Conservation (phyloP, 2,888 invertebrate species). For the Volucella zonaria region DNA sequence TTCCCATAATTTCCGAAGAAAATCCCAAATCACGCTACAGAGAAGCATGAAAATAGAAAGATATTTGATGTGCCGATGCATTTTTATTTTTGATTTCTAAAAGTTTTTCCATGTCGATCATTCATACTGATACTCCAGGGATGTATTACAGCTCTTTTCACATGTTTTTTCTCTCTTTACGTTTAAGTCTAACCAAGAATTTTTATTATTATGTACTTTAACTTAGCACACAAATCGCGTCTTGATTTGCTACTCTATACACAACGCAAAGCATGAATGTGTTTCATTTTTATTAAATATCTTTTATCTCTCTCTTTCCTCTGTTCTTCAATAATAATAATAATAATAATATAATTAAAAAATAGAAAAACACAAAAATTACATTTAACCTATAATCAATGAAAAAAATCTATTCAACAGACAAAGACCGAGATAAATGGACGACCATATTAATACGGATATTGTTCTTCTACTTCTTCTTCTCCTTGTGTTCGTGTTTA, state of each 20-base stretch:
- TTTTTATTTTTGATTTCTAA: background rate
- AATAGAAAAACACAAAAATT: conserved; percentile 10
- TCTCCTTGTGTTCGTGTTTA: conserved; percentile 69
- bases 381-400: conserved; percentile 37
- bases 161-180: conserved; percentile 22
- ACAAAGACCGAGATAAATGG: conserved; percentile 82
- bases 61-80: no score
- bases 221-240: conserved; percentile 17
- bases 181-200: background rate
- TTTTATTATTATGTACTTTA: background rate
- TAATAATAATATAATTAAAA: no score
- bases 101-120: background rate
- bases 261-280: conserved; percentile 11
- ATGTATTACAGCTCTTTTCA: background rate
- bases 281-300: conserved; percentile 25
- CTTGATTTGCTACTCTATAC: background rate
- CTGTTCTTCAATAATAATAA: conserved; percentile 20
- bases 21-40: no score
- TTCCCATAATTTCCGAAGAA: no score
- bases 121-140: background rate
- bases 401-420: conserved; percentile 77
- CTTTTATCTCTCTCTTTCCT: conserved; percentile 38
- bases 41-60: no score
- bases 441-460: conserved; percentile 75
- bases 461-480: conserved; percentile 67